Base-by-base conservation (phyloP, 1,140 invertebrate species). In the Trichonephila clavata region DNA sequence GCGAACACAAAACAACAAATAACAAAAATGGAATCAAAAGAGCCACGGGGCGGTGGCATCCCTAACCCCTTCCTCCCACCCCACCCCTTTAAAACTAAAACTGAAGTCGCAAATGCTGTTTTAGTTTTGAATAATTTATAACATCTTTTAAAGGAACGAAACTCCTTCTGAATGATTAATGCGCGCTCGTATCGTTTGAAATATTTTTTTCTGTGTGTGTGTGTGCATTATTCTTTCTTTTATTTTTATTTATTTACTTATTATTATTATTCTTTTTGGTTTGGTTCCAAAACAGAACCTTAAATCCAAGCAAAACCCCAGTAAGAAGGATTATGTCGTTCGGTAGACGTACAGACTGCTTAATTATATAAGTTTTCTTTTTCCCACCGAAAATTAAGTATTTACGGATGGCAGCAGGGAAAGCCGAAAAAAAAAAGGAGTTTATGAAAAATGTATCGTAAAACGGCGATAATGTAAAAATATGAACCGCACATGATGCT, bases 101-200 rank as follows among this genome's bases (percentile, higher is more conserved):
- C 71, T 77, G 71, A 77, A 77, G 71, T 77, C 80, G 60, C 77
- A 81, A 43, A 61, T 39, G 21, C 27, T 83, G 77, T 91, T 91
- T 91, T 83, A 59, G 80, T 91, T 63, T 27, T 91, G 90, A 81
- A 91, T 91, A 91, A 91, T 91, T 91, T 91, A 91, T 83, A 63
- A 83, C 90, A 63, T 91, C 90, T 91, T 84, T 81, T 43, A 91
- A 71, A 60, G 80, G 59, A 81, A 84, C 88, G 50, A 90, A 83
- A 77, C 57, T 77, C 60, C 50, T 39, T 80, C 16, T 91, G 90
- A 91, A 91, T 91, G 90, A 91, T 91, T 91, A 91, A 91, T 91
- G 90, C 57, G 5, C 7, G 68, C 24, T 24, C 43, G 50, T 83
- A 83, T 83, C 81, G 81, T 83, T 83, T 83, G 81, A 59, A 10